phyloP scores from a whole-genome alignment of 2,888 invertebrate genomes.

The Dynastes hyllus region DNA sequence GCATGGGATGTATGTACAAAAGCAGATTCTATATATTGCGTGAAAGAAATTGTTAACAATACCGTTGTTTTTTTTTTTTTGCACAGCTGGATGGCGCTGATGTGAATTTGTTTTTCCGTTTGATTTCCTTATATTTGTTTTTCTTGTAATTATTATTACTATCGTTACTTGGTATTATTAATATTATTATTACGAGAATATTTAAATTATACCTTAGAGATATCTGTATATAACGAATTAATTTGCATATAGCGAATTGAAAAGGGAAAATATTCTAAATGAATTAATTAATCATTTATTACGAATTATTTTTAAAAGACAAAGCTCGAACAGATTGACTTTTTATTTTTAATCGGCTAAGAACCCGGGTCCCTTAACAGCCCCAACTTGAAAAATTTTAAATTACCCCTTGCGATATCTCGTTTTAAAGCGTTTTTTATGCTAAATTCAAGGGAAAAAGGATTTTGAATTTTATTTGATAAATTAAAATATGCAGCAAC shows the following conservation, averaged over 20 bases:
- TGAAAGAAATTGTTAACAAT: constrained; percentile 31
- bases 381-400: no score
- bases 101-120: background rate
- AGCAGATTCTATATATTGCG: constrained; percentile 18
- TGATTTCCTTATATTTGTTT: background rate
- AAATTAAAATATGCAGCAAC: no score
- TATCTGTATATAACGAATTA: background rate
- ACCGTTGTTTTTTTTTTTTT: constrained; percentile 34
- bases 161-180: background rate
- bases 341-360: no score
- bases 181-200: constrained; percentile 4
- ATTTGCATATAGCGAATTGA: constrained; percentile 19
- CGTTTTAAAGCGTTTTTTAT: no score
- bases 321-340: no score
- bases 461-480: no score
- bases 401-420: no score
- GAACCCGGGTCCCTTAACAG: no score
- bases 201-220: constrained; percentile 20
- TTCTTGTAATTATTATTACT: background rate
- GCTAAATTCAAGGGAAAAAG: no score
- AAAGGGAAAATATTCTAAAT: background rate
- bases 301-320: no score
- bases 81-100: background rate
- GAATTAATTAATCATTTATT: no score
- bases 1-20: constrained; percentile 35